Conservation (phyloP, 2,888 invertebrate genomes). For the Pachymerium ferrugineum region DNA sequence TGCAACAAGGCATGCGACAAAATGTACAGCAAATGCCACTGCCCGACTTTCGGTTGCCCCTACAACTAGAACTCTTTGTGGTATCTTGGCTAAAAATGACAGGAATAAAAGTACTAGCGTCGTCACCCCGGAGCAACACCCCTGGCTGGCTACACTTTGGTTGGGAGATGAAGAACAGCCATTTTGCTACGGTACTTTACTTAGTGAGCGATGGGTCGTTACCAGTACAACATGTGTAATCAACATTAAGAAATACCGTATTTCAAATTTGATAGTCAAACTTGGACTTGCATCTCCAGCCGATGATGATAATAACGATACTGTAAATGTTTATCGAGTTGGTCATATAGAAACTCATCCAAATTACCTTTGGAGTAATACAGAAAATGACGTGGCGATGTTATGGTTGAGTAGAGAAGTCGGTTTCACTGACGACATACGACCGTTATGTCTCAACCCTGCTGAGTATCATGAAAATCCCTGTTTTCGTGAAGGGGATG, state of each 20-base stretch:
- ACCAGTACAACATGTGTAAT: background rate
- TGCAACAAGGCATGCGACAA: background rate
- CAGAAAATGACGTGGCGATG: constrained; percentile 1
- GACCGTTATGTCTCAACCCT: constrained; percentile 1
- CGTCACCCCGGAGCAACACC: background rate
- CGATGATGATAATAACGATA: background rate
- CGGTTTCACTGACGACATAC: background rate
- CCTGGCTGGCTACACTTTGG: constrained; percentile 24
- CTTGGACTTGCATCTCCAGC: background rate
- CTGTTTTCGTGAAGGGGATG: background rate
- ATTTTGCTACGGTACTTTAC: constrained; percentile 9
- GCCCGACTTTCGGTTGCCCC: background rate
- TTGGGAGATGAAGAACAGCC: background rate
- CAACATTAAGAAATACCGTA: background rate
- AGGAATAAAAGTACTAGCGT: too few species aligned
- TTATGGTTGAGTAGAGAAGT: background rate
- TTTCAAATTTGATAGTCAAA: background rate
- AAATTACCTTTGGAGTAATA: constrained; percentile 8
- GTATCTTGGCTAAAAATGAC: background rate
- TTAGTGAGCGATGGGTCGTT: constrained; percentile 16
- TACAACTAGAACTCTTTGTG: background rate
- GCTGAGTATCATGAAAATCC: background rate
- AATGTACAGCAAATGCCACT: background rate
- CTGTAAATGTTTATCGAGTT: background rate
- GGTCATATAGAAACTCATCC: constrained; percentile 6